These are phyloP conservation scores for Drosophila stalkeri DNA, from an alignment of 2,888 invertebrate genomes.

Conservation along the genomic window DNA sequence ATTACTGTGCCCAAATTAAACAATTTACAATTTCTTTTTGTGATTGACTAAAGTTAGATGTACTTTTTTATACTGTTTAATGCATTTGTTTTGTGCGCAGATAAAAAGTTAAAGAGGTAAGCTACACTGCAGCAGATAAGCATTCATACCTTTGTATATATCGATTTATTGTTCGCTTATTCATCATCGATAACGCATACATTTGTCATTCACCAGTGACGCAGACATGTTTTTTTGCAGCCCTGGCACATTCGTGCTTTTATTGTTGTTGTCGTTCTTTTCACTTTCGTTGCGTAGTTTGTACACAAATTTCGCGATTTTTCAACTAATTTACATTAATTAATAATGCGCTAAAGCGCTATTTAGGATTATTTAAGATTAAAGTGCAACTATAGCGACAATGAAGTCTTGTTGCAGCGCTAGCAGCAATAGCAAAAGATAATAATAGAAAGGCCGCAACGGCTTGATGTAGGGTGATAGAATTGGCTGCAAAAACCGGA, in stretches of 20 bases:
- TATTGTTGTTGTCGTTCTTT: slow-evolving; percentile 60
- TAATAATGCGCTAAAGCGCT: slow-evolving; percentile 31
- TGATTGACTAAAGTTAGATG: background rate
- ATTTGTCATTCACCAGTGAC: slow-evolving; percentile 39
- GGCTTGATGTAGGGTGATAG: slow-evolving; percentile 10
- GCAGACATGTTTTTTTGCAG: background rate
- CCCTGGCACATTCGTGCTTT: slow-evolving; percentile 43
- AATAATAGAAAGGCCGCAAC: slow-evolving; percentile 57
- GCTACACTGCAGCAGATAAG: background rate
- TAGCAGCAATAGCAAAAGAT: slow-evolving; percentile 55
- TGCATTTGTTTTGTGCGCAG: background rate
- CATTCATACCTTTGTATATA: background rate
- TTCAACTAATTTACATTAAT: slow-evolving; percentile 49
- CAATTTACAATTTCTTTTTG: background rate
- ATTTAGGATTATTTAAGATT: slow-evolving; percentile 42
- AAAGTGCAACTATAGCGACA: slow-evolving; percentile 45
- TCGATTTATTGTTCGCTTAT: slow-evolving; percentile 9
- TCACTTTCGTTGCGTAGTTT: slow-evolving; percentile 72
- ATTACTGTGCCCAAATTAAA: too few relatives aligned
- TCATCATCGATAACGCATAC: slow-evolving; percentile 30
- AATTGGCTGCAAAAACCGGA: slow-evolving; percentile 69
- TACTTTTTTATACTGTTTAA: background rate
- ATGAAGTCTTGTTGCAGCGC: slow-evolving; percentile 57
- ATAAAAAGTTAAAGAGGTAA: background rate
- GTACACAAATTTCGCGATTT: slow-evolving; percentile 45